phyloP scores from a whole-genome alignment of 1,140 invertebrate genomes.

The Zaprionus inermis region DNA sequence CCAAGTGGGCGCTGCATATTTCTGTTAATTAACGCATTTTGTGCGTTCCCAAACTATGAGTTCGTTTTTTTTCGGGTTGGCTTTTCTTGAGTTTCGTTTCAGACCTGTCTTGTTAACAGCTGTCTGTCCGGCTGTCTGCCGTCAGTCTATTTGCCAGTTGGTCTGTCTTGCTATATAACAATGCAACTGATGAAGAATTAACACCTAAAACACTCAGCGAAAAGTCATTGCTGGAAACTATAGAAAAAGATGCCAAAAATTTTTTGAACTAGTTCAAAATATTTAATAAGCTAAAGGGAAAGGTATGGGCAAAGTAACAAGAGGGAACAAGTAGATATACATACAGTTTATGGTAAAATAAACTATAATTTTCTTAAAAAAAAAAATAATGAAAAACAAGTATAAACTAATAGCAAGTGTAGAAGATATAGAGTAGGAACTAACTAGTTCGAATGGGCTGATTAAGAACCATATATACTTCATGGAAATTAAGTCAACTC shows the following conservation, averaged over 20 bases:
- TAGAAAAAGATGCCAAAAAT: neutral
- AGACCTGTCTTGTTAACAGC: conserved; percentile 41
- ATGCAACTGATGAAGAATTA: conserved; percentile 44
- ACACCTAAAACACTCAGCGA: conserved; percentile 20
- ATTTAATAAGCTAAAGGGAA: neutral
- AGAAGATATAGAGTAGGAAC: neutral
- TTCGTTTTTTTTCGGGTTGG: conserved; percentile 33
- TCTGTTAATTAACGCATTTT: conserved; percentile 80
- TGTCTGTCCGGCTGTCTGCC: conserved; percentile 20
- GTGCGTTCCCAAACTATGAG: conserved; percentile 65
- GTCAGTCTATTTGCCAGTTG: neutral
- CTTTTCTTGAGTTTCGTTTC: conserved; percentile 8
- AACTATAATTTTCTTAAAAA: too few species aligned
- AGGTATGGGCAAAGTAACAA: too few species aligned
- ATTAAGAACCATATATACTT: neutral
- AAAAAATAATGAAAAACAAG: too few species aligned
- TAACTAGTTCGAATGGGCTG: neutral
- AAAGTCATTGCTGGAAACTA: neutral
- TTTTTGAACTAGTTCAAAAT: too few species aligned
- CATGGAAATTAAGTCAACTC: neutral
- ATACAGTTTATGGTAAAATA: too few species aligned
- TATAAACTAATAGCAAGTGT: neutral
- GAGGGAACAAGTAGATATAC: too few species aligned
- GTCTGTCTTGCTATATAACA: conserved; percentile 36
- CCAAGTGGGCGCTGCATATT: conserved; percentile 78